phyloP scores from a whole-genome alignment of 92 coral and sea anemone genomes.

The Zoanthus sociatus region DNA sequence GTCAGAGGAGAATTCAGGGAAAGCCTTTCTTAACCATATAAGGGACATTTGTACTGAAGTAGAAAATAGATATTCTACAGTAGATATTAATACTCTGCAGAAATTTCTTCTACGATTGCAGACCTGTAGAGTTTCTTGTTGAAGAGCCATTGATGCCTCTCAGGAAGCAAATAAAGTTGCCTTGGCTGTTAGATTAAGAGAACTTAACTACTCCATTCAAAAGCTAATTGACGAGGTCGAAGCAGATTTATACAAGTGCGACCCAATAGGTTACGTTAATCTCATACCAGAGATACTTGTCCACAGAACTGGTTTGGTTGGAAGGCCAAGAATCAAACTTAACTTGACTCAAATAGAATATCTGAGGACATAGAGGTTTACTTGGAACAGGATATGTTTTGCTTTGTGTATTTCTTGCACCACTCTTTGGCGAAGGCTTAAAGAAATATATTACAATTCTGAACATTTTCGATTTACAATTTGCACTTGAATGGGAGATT shows the following conservation, averaged over 20 bases:
- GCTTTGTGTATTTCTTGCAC: too few relatives aligned
- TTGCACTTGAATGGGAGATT: conserved; percentile 17
- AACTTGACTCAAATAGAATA: too few relatives aligned
- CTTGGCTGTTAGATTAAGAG: background rate
- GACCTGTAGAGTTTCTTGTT: conserved; percentile 15
- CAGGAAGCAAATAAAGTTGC: background rate
- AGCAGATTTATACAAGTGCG: background rate
- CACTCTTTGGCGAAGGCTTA: too few relatives aligned
- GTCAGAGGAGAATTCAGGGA: background rate
- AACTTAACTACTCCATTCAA: background rate
- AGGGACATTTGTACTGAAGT: background rate
- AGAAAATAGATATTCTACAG: background rate
- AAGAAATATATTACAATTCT: too few relatives aligned
- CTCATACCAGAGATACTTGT: conserved; percentile 37
- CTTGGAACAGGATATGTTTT: background rate
- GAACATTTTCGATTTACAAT: conserved; percentile 34
- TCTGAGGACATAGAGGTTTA: too few relatives aligned
- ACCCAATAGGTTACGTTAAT: background rate
- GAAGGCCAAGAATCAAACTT: too few relatives aligned
- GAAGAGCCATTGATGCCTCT: background rate
- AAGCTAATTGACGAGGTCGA: conserved; percentile 1
- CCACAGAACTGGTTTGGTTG: conserved; percentile 33
- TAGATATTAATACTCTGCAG: conserved; percentile 2
- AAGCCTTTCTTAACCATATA: conserved; percentile 6
- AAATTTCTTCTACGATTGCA: conserved; percentile 8